These are phyloP conservation scores for Gavia stellata DNA, from an alignment of 2,113 vertebrate genomes.

Conservation along the genomic window DNA sequence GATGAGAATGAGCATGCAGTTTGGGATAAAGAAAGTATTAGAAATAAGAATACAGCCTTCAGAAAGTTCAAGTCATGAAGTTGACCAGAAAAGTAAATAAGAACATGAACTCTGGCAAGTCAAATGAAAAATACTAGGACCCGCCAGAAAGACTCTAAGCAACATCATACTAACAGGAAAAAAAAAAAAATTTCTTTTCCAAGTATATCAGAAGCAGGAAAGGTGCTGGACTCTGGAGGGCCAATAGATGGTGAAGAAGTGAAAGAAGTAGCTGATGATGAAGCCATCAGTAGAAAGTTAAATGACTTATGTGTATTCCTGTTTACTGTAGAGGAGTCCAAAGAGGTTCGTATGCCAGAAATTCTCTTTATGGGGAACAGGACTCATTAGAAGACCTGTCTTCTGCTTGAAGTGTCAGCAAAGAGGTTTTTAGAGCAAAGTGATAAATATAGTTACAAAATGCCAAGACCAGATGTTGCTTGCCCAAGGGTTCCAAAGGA, in stretches of 20 bases:
- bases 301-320: background rate
- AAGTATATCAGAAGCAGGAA: background rate
- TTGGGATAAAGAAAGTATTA: slow-evolving; percentile 20
- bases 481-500: background rate
- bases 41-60: slow-evolving; percentile 28
- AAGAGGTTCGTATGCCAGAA: background rate
- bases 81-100: slow-evolving; percentile 28
- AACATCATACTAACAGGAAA: background rate
- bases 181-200: background rate
- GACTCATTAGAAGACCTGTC: background rate
- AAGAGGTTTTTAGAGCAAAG: background rate
- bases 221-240: background rate
- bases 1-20: slow-evolving; percentile 31
- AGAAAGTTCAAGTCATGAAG: slow-evolving; percentile 10
- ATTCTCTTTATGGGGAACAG: background rate
- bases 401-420: background rate
- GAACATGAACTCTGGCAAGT: background rate
- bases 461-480: slow-evolving; percentile 31
- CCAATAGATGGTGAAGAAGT: background rate
- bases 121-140: background rate
- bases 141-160: background rate
- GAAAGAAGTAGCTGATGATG: background rate
- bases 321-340: background rate
- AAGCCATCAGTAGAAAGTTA: background rate
- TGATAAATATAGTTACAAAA: background rate